Evolutionary conservation across 2,113 vertebrate species (phyloP).

Genomic region (Hippolais icterina): DNA sequence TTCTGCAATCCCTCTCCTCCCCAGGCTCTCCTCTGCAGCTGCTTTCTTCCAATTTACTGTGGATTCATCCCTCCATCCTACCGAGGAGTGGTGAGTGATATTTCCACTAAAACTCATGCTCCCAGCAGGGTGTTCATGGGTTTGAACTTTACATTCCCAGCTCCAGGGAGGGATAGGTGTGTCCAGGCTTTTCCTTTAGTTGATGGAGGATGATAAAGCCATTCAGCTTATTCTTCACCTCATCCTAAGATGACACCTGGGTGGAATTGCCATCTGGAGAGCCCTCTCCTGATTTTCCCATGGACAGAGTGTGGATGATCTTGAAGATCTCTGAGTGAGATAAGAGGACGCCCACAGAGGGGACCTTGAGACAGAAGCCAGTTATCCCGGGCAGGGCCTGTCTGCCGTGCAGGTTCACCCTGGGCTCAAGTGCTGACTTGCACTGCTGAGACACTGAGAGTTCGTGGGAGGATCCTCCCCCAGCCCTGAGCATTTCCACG

Average conservation of each 20-base stretch:
- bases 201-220: background rate
- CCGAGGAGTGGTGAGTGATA: slow-evolving; percentile 75
- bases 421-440: background rate
- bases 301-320: background rate
- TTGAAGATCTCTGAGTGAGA: background rate
- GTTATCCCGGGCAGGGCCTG: background rate
- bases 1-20: background rate
- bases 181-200: background rate
- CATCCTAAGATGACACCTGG: background rate
- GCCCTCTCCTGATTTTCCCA: background rate
- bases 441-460: fast-evolving
- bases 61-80: slow-evolving; percentile 84
- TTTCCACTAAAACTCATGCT: fast-evolving
- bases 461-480: background rate
- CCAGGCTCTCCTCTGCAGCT: slow-evolving; percentile 90
- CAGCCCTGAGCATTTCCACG: background rate
- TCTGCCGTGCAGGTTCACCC: background rate
- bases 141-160: background rate
- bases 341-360: fast-evolving
- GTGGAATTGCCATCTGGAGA: background rate
- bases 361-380: background rate
- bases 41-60: slow-evolving; percentile 87
- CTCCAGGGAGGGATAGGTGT: background rate
- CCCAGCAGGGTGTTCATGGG: background rate
- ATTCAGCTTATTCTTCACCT: background rate